Evolutionary conservation across 2,888 invertebrate genomes (phyloP).

Genomic region (Empis livida): DNA sequence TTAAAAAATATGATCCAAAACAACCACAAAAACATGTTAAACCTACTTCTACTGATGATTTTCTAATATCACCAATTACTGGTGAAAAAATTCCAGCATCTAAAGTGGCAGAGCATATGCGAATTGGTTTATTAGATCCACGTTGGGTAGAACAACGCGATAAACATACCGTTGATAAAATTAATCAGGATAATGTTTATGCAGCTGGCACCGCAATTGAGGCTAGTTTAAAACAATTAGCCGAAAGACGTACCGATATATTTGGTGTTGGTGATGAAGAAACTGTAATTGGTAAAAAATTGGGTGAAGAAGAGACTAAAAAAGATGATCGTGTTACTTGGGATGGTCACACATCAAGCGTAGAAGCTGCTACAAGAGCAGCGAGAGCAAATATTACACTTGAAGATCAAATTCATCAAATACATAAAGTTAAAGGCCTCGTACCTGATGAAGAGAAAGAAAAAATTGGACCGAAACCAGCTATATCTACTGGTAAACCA

Average conservation of each 20-base stretch:
- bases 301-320: conserved; percentile 75
- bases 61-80: conserved; percentile 94
- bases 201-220: conserved; percentile 75
- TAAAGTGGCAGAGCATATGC: conserved; percentile 96
- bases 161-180: conserved; percentile 82
- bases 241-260: conserved; percentile 98
- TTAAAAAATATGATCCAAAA: conserved; percentile 96
- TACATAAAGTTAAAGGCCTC: conserved; percentile 87
- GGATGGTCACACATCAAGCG: conserved; percentile 97
- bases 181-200: conserved; percentile 64
- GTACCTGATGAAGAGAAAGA: conserved; percentile 93
- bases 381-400: conserved; percentile 90
- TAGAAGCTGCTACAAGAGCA: conserved; percentile 88
- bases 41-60: conserved; percentile 64
- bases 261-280: conserved; percentile 99
- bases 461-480: conserved; percentile 87
- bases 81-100: conserved; percentile 95
- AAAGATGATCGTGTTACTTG: conserved; percentile 90
- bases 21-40: conserved; percentile 49
- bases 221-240: conserved; percentile 86
- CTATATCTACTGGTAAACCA: conserved; percentile 31
- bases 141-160: conserved; percentile 97
- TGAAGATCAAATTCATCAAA: conserved; percentile 94
- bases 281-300: conserved; percentile 97
- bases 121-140: conserved; percentile 90